These are phyloP conservation scores for Hybognathus amarus DNA, from an alignment of 2,797 vertebrate genomes.

Conservation along the genomic window DNA sequence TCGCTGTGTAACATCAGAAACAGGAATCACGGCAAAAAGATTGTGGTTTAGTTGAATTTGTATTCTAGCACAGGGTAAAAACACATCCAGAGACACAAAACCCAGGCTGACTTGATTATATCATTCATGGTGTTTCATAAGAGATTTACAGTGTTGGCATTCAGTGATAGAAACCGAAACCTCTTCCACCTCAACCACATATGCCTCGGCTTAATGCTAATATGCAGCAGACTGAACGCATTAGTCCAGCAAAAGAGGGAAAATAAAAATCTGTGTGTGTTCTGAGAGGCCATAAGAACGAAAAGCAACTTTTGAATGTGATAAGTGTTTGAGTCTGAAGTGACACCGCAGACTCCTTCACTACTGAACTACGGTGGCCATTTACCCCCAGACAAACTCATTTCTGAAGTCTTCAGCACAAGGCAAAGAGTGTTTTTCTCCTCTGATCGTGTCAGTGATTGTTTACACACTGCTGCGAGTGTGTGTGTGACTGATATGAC, in stretches of 20 bases:
- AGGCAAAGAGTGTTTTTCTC: background rate
- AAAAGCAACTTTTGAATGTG: conserved; percentile 25
- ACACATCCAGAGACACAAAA: background rate
- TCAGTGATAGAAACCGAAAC: conserved; percentile 1
- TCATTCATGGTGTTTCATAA: background rate
- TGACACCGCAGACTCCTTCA: background rate
- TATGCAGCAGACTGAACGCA: conserved; percentile 10
- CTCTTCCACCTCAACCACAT: conserved; percentile 7
- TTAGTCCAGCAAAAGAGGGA: background rate
- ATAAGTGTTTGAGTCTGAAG: conserved; percentile 21
- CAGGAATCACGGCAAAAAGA: background rate
- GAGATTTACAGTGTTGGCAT: conserved; percentile 13
- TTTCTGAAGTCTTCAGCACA: background rate
- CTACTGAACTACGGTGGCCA: background rate
- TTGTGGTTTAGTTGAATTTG: background rate
- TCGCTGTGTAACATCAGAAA: background rate
- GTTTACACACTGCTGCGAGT: background rate
- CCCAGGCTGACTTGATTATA: conserved; percentile 5
- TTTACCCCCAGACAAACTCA: background rate
- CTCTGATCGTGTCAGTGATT: background rate
- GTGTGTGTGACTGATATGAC: background rate
- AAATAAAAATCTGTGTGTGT: conserved; percentile 7
- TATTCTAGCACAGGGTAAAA: background rate
- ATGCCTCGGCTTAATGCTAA: background rate
- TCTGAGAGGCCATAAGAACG: background rate